Base-by-base conservation (phyloP, 2,888 invertebrate genomes). In the Drosophila incognita region DNA sequence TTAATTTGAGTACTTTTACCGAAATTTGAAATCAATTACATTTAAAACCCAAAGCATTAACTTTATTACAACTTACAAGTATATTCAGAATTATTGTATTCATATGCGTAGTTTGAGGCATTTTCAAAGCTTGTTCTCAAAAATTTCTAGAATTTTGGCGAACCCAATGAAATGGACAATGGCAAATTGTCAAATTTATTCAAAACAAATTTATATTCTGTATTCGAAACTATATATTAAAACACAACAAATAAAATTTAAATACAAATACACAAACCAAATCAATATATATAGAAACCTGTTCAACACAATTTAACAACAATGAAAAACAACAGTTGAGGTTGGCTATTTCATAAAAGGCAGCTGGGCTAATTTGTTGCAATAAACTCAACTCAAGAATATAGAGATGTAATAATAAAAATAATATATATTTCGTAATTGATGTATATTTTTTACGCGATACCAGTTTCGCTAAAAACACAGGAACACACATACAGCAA, bases 41-140 rank as follows among this genome's bases (percentile, higher is more conserved):
- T 59, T 74, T 51, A 48, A 48, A 67, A 70, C 65, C 40, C 49
- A 77, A 80, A 53, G 57, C 79, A 77, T 79, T 77, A 79, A 31
- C 58, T 74, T 74, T 70, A 74, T 60, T 69, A 56, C 21, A 71
- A 74, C 74, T 75, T 77, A 83, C 59, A 77, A 83, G 63, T 73
- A 64, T 78, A 78, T 83, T 80, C 86, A 85, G 88, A 81, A 71
- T 85, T 83, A 82, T 79, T 88, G 79, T 87, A 89, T 89, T 87
- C 81, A 67, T 85, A 82, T 82, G 73, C 83, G 87, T 90, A 91
- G 92, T 90, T 90, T 90, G 76, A 90, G 85, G 90, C 90, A 89
- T 91, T 91, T 91, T 91, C 86, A 89, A 91, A 89, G 91, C 92
- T 91, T 91, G 90, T 87, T 91, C 90, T 79, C 80, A 83, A 83